Evolutionary conservation across 2,113 vertebrate species (phyloP).

Genomic region (Dicaeum eximium): DNA sequence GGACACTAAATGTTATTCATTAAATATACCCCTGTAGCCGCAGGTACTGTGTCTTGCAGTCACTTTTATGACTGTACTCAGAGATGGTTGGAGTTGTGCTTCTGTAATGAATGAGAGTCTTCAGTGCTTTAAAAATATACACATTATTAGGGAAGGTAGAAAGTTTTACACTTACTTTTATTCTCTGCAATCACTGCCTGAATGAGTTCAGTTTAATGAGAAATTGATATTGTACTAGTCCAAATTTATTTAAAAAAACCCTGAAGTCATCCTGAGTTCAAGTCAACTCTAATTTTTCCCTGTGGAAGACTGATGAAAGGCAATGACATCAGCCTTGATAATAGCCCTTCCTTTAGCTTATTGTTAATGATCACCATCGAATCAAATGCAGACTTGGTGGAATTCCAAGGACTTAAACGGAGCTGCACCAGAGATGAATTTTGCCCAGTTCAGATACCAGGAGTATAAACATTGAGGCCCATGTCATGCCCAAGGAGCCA

Average conservation of each 20-base stretch:
- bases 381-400: conserved; percentile 2
- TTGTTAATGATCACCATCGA: conserved; percentile 1
- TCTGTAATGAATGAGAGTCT: not conserved
- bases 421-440: not conserved
- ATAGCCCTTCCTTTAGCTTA: conserved; percentile 27
- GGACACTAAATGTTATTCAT: not conserved
- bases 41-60: not conserved
- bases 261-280: conserved; percentile 62
- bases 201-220: conserved; percentile 6
- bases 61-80: not conserved
- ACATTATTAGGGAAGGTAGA: not conserved
- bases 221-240: not conserved
- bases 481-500: not conserved
- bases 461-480: not conserved
- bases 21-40: not conserved
- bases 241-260: not conserved
- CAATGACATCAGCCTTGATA: conserved; percentile 64
- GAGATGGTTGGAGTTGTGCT: not conserved
- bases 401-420: not conserved
- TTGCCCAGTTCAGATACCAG: not conserved
- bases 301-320: conserved; percentile 41
- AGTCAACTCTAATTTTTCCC: conserved; percentile 50
- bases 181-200: not conserved
- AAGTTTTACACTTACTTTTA: not conserved
- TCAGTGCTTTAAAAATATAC: not conserved